Base-by-base conservation (phyloP, 1,140 invertebrate species). In the Macrobrachium nipponense region DNA sequence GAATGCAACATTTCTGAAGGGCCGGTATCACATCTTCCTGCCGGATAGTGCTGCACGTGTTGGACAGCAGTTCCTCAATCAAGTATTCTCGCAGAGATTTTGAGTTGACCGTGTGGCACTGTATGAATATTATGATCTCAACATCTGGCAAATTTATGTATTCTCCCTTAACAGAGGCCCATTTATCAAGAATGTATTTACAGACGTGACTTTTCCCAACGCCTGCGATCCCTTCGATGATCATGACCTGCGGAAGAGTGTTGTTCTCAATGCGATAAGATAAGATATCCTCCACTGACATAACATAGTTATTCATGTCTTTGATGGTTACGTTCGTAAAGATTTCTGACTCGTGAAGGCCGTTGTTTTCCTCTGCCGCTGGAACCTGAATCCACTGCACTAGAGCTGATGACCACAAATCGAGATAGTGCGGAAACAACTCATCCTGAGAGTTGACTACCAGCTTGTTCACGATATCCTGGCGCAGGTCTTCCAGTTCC, bases 71-170 rank as follows among this genome's bases (percentile, higher is more conserved):
- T 12, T 76, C 73, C 51, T 76, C 73, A 1, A 10, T 59, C 4
- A 76, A 36, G 73, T 58, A 76, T 23, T 76, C 73, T 11, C 17
- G 23, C 73, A 76, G 36, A 10, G 73, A 76, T 58, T 15, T 76
- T 10, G 73, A 76, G 17, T 10, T 58, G 18, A 76, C 73, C 23
- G 43, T 58, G 44, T 76, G 44, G 17, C 73, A 76, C 18, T 76
- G 43, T 5, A 76, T 58, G 59, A 59, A 76, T 36, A 76, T 76
- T 14, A 76, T 20, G 23, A 76, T 76, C n/a, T 76, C 73, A 76
- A 59, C 10, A 44, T 44, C 51, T 7, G 5, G n/a, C 5, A 76
- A 12, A 59, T 18, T 20, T 10, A 18, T 76, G 11, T 20, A 7
- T 12, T 17, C 59, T 58, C 73, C 59, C 11, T 20, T 59, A 8